Evolutionary conservation across 1,140 invertebrate genomes (phyloP).

Genomic region (Branchinecta lindahli): DNA sequence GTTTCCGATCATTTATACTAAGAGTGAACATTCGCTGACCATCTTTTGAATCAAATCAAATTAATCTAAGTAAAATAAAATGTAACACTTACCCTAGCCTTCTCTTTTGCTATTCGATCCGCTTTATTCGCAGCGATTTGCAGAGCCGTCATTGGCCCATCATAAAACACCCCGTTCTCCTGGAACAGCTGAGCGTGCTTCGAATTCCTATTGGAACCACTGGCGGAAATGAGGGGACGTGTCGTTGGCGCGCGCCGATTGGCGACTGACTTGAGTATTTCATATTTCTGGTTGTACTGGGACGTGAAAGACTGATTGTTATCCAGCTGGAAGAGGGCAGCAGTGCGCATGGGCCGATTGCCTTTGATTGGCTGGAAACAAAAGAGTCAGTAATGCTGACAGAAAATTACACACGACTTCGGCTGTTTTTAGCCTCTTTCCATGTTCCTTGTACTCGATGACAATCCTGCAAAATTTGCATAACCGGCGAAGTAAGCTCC

Average conservation of each 20-base stretch:
- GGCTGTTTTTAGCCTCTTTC: too few relatives aligned
- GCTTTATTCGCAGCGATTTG: constrained; percentile 67
- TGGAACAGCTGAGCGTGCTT: constrained; percentile 66
- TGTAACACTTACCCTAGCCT: constrained; percentile 30
- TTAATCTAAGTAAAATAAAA: too few relatives aligned
- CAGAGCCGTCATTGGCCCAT: constrained; percentile 61
- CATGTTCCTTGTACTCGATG: too few relatives aligned
- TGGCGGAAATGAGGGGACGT: constrained; percentile 38
- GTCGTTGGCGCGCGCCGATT: constrained; percentile 52
- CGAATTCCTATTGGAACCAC: constrained; percentile 38
- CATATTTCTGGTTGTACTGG: constrained; percentile 53
- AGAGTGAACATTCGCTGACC: too few relatives aligned
- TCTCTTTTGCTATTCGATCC: constrained; percentile 66
- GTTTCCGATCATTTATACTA: too few relatives aligned
- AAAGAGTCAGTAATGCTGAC: too few relatives aligned
- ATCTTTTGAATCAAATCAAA: too few relatives aligned
- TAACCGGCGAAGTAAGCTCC: too few relatives aligned
- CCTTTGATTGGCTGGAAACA: constrained; percentile 34
- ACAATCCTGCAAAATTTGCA: too few relatives aligned
- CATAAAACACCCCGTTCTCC: constrained; percentile 70
- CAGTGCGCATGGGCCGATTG: constrained; percentile 55
- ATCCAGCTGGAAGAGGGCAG: constrained; percentile 63
- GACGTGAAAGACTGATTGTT: constrained; percentile 60
- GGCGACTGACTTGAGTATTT: constrained; percentile 54
- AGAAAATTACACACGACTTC: too few relatives aligned